These are phyloP conservation scores for Sinocyclocheilus grahami DNA, from an alignment of 2,113 vertebrate genomes.

Conservation along the genomic window DNA sequence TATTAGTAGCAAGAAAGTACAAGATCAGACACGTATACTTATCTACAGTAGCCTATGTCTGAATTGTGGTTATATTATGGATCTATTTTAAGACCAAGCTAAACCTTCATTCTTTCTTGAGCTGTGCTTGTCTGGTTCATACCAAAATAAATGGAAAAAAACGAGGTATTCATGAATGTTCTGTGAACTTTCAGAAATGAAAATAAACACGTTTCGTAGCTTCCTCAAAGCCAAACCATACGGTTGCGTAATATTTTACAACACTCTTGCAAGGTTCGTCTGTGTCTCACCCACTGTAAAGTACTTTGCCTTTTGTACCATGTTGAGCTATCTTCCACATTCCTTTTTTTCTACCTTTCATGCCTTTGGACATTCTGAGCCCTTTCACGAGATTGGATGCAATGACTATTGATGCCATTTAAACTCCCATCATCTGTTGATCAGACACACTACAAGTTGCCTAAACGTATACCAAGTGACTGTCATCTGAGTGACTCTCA, in stretches of 20 bases:
- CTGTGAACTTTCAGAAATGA: neutral
- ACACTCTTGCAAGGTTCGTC: conserved; percentile 1
- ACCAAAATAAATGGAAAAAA: neutral
- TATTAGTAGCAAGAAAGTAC: too few relatives aligned
- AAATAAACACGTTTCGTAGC: neutral
- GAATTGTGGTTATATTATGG: neutral
- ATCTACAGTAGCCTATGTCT: neutral
- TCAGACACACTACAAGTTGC: neutral
- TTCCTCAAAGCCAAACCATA: conserved; percentile 6
- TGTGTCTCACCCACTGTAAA: conserved; percentile 22
- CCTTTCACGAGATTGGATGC: neutral
- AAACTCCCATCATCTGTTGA: neutral
- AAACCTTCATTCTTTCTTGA: neutral
- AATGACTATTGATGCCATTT: neutral
- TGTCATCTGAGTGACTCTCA: neutral
- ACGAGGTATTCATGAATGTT: neutral
- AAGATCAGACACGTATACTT: neutral
- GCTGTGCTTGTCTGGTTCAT: neutral
- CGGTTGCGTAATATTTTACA: conserved; percentile 45
- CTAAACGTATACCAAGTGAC: conserved; percentile 17
- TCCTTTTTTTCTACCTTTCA: neutral
- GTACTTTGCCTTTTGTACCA: conserved; percentile 30
- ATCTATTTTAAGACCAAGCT: neutral
- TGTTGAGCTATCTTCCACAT: neutral
- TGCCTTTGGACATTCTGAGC: too few relatives aligned